phyloP scores from a whole-genome alignment of 2,797 vertebrate genomes.

The Cyclopterus lumpus region DNA sequence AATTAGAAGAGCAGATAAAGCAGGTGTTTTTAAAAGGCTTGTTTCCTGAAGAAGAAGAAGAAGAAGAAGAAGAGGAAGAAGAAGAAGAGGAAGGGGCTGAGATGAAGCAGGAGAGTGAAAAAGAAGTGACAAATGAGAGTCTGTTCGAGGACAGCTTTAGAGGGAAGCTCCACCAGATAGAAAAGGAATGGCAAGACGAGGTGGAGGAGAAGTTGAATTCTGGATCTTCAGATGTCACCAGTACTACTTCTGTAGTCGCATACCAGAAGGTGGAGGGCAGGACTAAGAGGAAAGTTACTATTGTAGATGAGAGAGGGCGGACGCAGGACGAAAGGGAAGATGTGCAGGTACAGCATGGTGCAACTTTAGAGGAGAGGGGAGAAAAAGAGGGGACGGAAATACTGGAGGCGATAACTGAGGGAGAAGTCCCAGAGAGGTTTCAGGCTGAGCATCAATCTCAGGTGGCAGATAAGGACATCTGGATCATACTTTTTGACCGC shows the following conservation, averaged over 20 bases:
- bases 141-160: constrained; percentile 38
- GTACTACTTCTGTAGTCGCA: constrained; percentile 11
- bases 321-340: constrained; percentile 16
- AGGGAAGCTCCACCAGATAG: constrained; percentile 48
- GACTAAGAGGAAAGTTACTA: constrained; percentile 46
- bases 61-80: constrained; percentile 54
- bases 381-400: constrained; percentile 22
- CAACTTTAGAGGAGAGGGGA: constrained; percentile 18
- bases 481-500: constrained; percentile 75
- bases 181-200: constrained; percentile 55
- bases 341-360: not conserved
- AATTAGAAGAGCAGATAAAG: constrained; percentile 77
- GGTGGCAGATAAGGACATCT: constrained; percentile 60
- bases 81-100: constrained; percentile 51
- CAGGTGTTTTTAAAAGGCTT: constrained; percentile 76
- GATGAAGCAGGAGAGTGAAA: constrained; percentile 20
- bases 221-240: constrained; percentile 8
- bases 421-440: constrained; percentile 12
- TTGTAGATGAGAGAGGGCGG: constrained; percentile 41
- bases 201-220: constrained; percentile 39
- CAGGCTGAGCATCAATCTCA: constrained; percentile 14
- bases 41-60: constrained; percentile 61
- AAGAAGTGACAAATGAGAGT: constrained; percentile 10
- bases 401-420: constrained; percentile 15
- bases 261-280: constrained; percentile 45